Percentiles rank a stretch among this genome's conserved stretches.
These are phyloP conservation scores for Semicossyphus pulcher DNA, from an alignment of 2,113 vertebrate genomes.

Conservation along the genomic window DNA sequence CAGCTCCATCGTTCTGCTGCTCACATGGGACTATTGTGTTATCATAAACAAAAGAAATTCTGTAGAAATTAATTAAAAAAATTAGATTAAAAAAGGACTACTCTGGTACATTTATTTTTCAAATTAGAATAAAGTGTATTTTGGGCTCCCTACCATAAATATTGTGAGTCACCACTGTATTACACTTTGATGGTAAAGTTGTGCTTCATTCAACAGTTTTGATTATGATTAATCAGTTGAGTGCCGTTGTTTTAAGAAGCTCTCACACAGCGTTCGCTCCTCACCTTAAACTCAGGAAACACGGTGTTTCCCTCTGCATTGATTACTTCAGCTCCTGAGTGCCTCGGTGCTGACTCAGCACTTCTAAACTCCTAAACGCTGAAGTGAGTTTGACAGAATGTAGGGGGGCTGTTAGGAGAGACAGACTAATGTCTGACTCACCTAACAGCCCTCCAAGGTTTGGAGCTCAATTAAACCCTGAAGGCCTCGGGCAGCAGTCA, in stretches of 20 bases:
- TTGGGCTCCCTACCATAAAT: too few relatives aligned
- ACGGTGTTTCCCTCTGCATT: conserved; percentile 8
- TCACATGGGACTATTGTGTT: too few relatives aligned
- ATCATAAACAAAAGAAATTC: too few relatives aligned
- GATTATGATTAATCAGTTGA: neutral
- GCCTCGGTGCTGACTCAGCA: conserved; percentile 42
- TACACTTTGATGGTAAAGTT: too few relatives aligned
- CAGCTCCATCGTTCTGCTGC: too few relatives aligned
- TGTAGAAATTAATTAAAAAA: too few relatives aligned
- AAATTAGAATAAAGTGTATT: too few relatives aligned
- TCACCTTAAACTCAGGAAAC: neutral
- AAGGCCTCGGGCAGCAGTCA: conserved; percentile 31
- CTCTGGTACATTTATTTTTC: too few relatives aligned
- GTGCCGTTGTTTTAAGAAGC: conserved; percentile 1
- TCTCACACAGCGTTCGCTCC: conserved; percentile 3
- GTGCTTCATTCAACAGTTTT: too few relatives aligned
- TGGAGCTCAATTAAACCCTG: conserved; percentile 36
- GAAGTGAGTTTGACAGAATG: conserved; percentile 52
- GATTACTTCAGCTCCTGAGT: conserved; percentile 20
- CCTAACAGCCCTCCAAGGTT: too few relatives aligned
- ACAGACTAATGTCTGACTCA: conserved; percentile 14
- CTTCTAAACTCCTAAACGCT: conserved; percentile 35
- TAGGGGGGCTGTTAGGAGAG: conserved; percentile 16
- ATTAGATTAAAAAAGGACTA: too few relatives aligned
- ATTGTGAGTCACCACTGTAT: too few relatives aligned